Conservation (phyloP, 2,888 invertebrate genomes). For the Agriopis leucophaearia region DNA sequence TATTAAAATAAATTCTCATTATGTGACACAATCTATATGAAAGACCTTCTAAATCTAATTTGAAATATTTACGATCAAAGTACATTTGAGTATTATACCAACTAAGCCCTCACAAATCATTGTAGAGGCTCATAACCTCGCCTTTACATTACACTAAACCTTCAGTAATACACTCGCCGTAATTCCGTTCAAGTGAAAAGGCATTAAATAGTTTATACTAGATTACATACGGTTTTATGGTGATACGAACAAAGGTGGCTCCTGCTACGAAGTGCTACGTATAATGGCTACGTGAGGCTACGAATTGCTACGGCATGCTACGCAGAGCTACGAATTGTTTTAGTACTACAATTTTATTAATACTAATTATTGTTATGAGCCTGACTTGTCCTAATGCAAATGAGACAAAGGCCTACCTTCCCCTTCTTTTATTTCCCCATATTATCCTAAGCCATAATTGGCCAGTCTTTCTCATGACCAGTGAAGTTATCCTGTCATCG, state of each 20-base stretch:
- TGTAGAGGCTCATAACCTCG: constrained; percentile 15
- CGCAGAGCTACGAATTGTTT: background rate
- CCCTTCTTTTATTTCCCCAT: too few species aligned
- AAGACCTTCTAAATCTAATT: background rate
- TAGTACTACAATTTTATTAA: too few species aligned
- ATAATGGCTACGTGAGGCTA: constrained; percentile 11
- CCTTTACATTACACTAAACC: constrained; percentile 23
- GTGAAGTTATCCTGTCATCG: too few species aligned
- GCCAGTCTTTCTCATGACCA: too few species aligned
- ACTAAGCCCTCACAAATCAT: constrained; percentile 29
- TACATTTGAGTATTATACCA: constrained; percentile 15
- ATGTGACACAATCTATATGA: constrained; percentile 1
- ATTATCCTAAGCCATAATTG: too few species aligned
- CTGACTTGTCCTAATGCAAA: too few species aligned
- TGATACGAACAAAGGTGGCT: background rate
- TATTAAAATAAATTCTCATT: too few species aligned
- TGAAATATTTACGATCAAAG: constrained; percentile 20
- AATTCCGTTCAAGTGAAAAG: constrained; percentile 31
- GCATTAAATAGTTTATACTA: constrained; percentile 24
- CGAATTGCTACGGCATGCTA: constrained; percentile 21
- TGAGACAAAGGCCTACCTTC: too few species aligned
- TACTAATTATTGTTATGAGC: too few species aligned
- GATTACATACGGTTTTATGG: constrained; percentile 24
- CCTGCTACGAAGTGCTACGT: constrained; percentile 14
- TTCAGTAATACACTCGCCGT: constrained; percentile 11